Conservation (phyloP, 2,888 invertebrate species). For the Pegoplata infirma region DNA sequence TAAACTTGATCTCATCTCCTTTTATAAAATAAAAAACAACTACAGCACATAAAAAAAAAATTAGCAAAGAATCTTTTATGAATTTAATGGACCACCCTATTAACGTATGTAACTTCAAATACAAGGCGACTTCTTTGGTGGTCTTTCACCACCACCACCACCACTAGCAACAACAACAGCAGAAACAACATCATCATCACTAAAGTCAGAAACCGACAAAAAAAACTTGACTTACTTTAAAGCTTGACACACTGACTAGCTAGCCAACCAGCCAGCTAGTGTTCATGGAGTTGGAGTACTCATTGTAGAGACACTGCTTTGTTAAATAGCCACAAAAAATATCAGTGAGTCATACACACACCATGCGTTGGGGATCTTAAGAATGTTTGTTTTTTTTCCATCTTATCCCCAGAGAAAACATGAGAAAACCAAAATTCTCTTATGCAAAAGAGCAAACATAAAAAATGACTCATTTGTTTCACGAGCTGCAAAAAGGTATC, state of each 20-base stretch:
- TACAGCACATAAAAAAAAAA: conserved; percentile 24
- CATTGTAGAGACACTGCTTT: not conserved
- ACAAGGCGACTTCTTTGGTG: conserved; percentile 61
- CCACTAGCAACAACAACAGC: too few relatives aligned
- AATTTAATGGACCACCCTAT: conserved; percentile 58
- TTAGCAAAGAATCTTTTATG: conserved; percentile 44
- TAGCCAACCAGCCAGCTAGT: not conserved
- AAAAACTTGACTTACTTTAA: conserved; percentile 55
- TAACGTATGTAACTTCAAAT: conserved; percentile 60
- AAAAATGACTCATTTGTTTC: conserved; percentile 38
- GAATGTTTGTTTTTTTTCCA: too few relatives aligned
- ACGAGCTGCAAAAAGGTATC: conserved; percentile 9
- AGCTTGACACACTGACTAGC: conserved; percentile 59
- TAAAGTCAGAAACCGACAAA: conserved; percentile 46
- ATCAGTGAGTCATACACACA: conserved; percentile 41
- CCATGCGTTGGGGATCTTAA: not conserved
- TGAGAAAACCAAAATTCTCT: too few relatives aligned
- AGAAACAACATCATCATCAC: conserved; percentile 45
- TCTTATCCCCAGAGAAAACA: not conserved
- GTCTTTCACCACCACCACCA: conserved; percentile 57
- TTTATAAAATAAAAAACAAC: not conserved
- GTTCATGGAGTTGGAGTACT: not conserved
- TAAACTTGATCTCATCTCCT: not conserved
- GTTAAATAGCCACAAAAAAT: conserved; percentile 3
- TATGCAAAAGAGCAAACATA: conserved; percentile 36